Percentiles rank a stretch among this genome's conserved stretches.
Conservation (phyloP, 2,888 invertebrate species). For the Drosophila kokeensis region DNA sequence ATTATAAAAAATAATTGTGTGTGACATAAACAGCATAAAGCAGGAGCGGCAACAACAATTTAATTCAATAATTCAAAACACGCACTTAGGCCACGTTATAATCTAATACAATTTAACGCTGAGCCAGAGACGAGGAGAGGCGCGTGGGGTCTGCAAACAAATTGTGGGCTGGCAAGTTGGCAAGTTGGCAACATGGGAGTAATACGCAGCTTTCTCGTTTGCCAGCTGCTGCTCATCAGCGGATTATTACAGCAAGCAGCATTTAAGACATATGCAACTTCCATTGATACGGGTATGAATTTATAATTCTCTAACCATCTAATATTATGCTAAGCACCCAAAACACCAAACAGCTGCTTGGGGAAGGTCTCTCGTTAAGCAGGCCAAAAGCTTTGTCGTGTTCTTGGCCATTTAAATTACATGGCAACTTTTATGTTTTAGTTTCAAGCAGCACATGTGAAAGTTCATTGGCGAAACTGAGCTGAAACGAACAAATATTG, state of each 20-base stretch:
- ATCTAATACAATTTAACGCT: conserved; percentile 54
- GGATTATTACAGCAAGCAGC: conserved; percentile 73
- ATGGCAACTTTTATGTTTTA: conserved; percentile 17
- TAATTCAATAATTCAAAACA: conserved; percentile 75
- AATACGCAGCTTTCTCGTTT: conserved; percentile 79
- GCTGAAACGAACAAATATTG: background rate
- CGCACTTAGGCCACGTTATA: conserved; percentile 66
- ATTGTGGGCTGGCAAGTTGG: conserved; percentile 35
- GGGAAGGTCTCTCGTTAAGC: background rate
- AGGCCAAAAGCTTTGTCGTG: conserved; percentile 30
- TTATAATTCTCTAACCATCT: conserved; percentile 26
- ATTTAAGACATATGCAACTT: conserved; percentile 30
- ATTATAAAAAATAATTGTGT: conserved; percentile 47
- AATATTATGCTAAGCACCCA: conserved; percentile 38
- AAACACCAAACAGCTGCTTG: background rate
- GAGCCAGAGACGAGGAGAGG: conserved; percentile 24
- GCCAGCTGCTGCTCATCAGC: conserved; percentile 81
- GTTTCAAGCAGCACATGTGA: conserved; percentile 11
- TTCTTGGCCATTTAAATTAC: conserved; percentile 10
- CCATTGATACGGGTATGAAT: conserved; percentile 40
- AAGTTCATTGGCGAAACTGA: background rate
- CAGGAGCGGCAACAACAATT: conserved; percentile 38
- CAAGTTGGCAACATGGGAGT: conserved; percentile 81
- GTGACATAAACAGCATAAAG: conserved; percentile 27
- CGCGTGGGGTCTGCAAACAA: conserved; percentile 9